These are phyloP conservation scores for Chloebia gouldiae DNA, from an alignment of 2,113 vertebrate species.

Conservation along the genomic window DNA sequence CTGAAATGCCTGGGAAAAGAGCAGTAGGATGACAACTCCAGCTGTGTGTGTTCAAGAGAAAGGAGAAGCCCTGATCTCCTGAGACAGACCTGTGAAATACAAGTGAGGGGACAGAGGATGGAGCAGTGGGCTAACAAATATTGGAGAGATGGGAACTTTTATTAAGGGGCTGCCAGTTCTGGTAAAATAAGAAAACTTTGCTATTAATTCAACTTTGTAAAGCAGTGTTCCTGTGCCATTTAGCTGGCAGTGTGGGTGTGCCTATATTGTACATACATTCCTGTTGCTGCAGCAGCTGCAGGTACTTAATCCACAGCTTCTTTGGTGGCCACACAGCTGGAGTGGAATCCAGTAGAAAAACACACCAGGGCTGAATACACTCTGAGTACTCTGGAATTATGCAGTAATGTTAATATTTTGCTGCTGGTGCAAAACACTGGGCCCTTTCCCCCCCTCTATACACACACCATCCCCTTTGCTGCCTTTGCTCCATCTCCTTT, in stretches of 20 bases:
- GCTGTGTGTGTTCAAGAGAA: neutral
- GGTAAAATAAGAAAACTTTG: neutral
- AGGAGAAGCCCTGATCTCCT: neutral
- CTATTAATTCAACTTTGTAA: neutral
- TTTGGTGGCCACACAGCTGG: constrained; percentile 48
- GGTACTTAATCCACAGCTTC: constrained; percentile 63
- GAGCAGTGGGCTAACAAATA: neutral
- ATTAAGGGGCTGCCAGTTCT: neutral
- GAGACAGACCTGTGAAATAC: neutral
- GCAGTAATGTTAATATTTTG: constrained; percentile 51
- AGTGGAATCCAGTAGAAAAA: constrained; percentile 68
- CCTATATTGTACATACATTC: neutral
- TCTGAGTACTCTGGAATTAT: constrained; percentile 67
- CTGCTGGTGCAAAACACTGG: neutral
- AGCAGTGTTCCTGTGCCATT: neutral
- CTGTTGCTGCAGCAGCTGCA: constrained; percentile 70
- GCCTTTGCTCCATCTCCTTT: neutral
- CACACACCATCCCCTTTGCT: neutral
- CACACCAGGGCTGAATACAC: constrained; percentile 52
- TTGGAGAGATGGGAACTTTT: neutral
- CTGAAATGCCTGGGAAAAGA: neutral
- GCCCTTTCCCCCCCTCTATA: neutral
- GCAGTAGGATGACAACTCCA: neutral
- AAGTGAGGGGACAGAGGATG: neutral
- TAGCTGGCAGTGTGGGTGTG: neutral